Evolutionary conservation across 2,797 vertebrate species (phyloP), one percentile per base, ranked within the genome.

Genomic region (Manis crassicaudata): DNA sequence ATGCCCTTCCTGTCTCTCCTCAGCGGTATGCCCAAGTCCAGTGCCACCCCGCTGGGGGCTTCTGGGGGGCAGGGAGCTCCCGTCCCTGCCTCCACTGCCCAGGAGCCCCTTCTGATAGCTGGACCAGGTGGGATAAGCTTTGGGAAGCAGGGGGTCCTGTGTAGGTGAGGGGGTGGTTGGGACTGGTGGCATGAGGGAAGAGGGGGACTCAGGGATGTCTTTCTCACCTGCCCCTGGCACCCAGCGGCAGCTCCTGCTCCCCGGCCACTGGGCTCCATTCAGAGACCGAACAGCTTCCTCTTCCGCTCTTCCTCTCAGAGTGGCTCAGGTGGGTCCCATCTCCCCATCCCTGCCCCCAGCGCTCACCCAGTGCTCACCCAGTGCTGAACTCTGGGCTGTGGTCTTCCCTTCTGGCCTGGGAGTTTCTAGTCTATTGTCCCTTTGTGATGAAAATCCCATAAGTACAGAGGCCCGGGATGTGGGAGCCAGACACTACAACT

Each of bases 221-320:
- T 37, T 94, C 65, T 95, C 10, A 58, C 60, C 46, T 9, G 14
- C 7, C 46, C 25, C 94, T 20, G 68, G 11, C 96, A 96, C 12
- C 97, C 97, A 40, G 98, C 97, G 2, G 87, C 82, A 29, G 72
- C 52, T 9, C 93, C 97, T 70, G 87, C 11, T 8, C 60, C 95
- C 46, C 95, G 94, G 29, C 98, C 99, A 0, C 97, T 98, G 0
- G 98, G 98, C 81, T 98, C 98, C 68, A 96, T 97, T 43, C 99
- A 98, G 96, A 99, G 98, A 97, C 99, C 99, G 94, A 99, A 98
- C 98, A 99, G 99, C 96, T 99, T 99, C 97, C 99, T 99, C 87
- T 99, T 99, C 97, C 99, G 99, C 25, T 96, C 99, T 0, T 98
- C 99, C 0, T 99, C 99, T 20, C 99, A 99, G 88, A 96, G 95